phyloP scores from a whole-genome alignment of 2,888 invertebrate genomes.

The Lasius fuliginosus region DNA sequence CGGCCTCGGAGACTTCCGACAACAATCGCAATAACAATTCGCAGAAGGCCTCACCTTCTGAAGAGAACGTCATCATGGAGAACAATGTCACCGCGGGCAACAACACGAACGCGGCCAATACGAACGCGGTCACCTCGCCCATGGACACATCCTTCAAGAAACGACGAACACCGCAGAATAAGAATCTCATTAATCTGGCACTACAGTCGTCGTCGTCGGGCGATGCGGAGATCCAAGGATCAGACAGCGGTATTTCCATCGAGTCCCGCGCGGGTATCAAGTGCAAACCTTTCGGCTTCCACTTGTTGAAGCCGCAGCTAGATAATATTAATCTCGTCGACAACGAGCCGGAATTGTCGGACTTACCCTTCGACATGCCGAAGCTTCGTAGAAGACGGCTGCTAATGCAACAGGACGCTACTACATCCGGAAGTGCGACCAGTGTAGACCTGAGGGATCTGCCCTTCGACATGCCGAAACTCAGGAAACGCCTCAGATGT shows the following conservation, averaged over 20 bases:
- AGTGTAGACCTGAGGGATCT: conserved; percentile 93
- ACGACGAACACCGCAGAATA: conserved; percentile 91
- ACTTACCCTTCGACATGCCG: conserved; percentile 96
- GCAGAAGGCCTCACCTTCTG: conserved; percentile 92
- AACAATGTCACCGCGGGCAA: conserved; percentile 79
- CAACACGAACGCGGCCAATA: conserved; percentile 84
- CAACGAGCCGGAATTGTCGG: conserved; percentile 90
- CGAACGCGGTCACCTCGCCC: conserved; percentile 78
- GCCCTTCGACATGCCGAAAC: conserved; percentile 97
- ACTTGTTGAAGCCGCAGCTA: conserved; percentile 88
- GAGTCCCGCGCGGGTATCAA: conserved; percentile 94
- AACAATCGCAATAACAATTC: conserved; percentile 93
- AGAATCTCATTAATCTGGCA: conserved; percentile 91
- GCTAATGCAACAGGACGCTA: conserved; percentile 89
- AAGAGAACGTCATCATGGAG: conserved; percentile 88
- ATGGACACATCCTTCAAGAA: conserved; percentile 87
- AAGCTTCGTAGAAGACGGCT: conserved; percentile 92
- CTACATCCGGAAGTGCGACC: conserved; percentile 91
- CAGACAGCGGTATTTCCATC: conserved; percentile 95
- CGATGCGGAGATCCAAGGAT: conserved; percentile 93
- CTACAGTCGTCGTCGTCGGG: conserved; percentile 89
- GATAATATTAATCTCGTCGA: conserved; percentile 85
- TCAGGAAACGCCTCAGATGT: conserved; percentile 91
- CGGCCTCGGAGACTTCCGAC: conserved; percentile 93
- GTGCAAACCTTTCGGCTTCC: conserved; percentile 89